Base-by-base conservation (phyloP, 2,113 vertebrate genomes). In the Natator depressus region DNA sequence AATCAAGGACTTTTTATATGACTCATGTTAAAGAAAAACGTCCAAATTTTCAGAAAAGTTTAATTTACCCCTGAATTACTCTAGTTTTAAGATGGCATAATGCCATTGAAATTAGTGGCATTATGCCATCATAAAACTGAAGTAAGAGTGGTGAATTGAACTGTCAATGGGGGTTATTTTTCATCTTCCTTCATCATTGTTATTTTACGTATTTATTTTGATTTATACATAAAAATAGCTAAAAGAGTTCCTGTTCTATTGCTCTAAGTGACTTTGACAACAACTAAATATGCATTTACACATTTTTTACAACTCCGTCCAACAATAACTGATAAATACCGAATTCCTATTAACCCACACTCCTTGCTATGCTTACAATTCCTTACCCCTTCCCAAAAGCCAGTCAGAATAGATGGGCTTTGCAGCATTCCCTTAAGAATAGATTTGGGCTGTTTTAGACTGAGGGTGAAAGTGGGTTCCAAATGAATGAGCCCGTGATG, bases 281-380 rank as follows among this genome's bases (percentile, higher is more conserved):
- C 80, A 83, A n/a, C 82, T 89, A 92, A 80, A 51, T 82, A 35
- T 2, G 47, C 42, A 59, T 27, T 89, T 4, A 0, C 84, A 93
- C 85, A 42, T 78, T 94, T 92, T 93, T 92, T 93, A 82, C 11
- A 65, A 2, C 82, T 93, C 46, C 17, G 93, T 86, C 75, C 4
- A 0, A 20, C 16, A n/a, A 62, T 31, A 62, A 31, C 12, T 62
- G n/a, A 69, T n/a, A 69, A 69, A 69, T 69, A 65, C 17, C 35
- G 8, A 69, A 69, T 96, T 91, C 76, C 82, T 97, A 57, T 88
- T 47, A 91, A 92, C 89, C 38, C 3, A 62, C 80, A 91, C 25
- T 38, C 10, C 2, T 69, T 69, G 62, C 62, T 69, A 20, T n/a
- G 16, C 62, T n/a, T 35, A 69, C 31, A 69, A 69, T n/a, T 69